Evolutionary conservation across 2,113 vertebrate species (phyloP).

Genomic region (Caretta caretta): DNA sequence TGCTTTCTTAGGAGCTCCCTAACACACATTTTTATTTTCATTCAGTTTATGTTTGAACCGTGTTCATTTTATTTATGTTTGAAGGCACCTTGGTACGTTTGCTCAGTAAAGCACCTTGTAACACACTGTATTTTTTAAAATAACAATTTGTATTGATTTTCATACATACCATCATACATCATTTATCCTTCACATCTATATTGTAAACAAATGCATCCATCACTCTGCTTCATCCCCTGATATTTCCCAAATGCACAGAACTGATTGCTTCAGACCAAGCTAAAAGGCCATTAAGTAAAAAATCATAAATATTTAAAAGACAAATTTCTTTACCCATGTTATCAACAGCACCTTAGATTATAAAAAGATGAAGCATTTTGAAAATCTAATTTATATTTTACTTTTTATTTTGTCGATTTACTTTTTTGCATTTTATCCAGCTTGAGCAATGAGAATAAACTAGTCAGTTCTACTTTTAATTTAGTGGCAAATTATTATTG

Average conservation of each 20-base stretch:
- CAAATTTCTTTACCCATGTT: background rate
- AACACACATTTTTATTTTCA: background rate
- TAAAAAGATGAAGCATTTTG: background rate
- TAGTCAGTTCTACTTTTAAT: background rate
- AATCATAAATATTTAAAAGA: background rate
- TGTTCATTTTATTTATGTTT: slow-evolving; percentile 20
- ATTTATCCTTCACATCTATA: slow-evolving; percentile 12
- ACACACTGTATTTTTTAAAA: background rate
- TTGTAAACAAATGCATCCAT: slow-evolving; percentile 39
- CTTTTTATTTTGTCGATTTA: background rate
- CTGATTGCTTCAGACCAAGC: background rate
- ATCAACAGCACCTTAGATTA: background rate
- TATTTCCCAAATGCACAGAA: slow-evolving; percentile 19
- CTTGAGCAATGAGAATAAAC: background rate
- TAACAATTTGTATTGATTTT: slow-evolving; percentile 4
- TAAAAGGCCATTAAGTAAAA: background rate
- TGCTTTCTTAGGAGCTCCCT: background rate
- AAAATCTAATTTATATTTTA: background rate
- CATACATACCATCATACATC: background rate
- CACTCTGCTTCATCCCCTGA: background rate
- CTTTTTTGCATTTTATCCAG: background rate
- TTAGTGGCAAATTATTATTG: background rate
- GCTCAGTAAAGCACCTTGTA: background rate
- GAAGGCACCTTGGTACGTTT: background rate
- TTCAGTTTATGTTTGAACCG: background rate